phyloP scores from a whole-genome alignment of 1,140 invertebrate species.

The Solenopsis fugax region DNA sequence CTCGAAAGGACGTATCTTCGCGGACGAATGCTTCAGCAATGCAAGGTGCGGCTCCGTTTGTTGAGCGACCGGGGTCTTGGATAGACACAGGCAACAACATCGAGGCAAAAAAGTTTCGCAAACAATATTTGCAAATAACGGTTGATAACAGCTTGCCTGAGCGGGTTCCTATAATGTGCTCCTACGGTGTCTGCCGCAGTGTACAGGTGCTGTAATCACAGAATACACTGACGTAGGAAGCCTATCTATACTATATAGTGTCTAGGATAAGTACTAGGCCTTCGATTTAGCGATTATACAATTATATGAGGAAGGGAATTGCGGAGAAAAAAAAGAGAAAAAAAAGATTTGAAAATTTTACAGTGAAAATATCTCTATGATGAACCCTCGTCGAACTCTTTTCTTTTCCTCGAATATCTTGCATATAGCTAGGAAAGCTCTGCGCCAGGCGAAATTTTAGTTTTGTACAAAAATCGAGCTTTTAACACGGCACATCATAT shows the following conservation, averaged over 20 bases:
- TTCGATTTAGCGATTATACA: neutral
- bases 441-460: neutral
- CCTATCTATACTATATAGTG: slow-evolving; percentile 72
- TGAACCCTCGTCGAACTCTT: neutral
- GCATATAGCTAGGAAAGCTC: neutral
- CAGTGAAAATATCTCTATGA: neutral
- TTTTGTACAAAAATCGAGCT: slow-evolving; percentile 16
- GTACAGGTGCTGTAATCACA: slow-evolving; percentile 92
- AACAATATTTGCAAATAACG: slow-evolving; percentile 83
- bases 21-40: slow-evolving; percentile 33
- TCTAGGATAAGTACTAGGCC: neutral
- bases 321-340: neutral
- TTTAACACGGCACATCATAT: neutral
- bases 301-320: neutral
- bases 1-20: neutral
- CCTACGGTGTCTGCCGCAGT: slow-evolving; percentile 89
- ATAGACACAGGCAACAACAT: slow-evolving; percentile 81
- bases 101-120: slow-evolving; percentile 81
- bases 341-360: slow-evolving; percentile 9
- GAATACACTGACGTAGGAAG: slow-evolving; percentile 84
- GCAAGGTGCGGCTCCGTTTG: slow-evolving; percentile 13
- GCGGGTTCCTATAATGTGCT: slow-evolving; percentile 90
- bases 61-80: slow-evolving; percentile 58
- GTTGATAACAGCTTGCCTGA: slow-evolving; percentile 91
- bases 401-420: neutral